Percentiles rank a stretch among this genome's conserved stretches.
Conservation (phyloP, 2,113 vertebrate species). For the Rissa tridactyla region DNA sequence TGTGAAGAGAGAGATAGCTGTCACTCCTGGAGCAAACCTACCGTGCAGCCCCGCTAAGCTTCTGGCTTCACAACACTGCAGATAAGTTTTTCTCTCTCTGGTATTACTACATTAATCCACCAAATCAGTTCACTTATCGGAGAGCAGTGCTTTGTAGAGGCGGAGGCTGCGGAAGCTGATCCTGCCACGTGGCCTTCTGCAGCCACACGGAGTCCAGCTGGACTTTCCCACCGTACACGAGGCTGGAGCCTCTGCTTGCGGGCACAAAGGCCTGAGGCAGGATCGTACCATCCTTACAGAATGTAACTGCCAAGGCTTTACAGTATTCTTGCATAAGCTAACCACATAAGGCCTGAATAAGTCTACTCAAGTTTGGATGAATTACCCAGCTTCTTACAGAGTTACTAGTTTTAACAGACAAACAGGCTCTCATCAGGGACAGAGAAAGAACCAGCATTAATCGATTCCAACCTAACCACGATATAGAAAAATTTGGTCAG, state of each 20-base stretch:
- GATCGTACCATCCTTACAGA: neutral
- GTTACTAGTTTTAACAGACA: neutral
- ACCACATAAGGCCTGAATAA: neutral
- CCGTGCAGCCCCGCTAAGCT: slow-evolving; percentile 50
- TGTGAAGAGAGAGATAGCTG: slow-evolving; percentile 44
- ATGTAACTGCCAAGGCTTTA: neutral
- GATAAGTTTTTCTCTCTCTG: slow-evolving; percentile 50
- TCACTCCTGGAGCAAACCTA: slow-evolving; percentile 39
- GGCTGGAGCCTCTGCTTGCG: neutral
- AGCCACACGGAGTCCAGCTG: neutral
- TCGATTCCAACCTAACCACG: neutral
- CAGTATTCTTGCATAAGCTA: neutral
- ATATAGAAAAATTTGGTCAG: neutral
- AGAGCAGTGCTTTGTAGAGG: slow-evolving; percentile 2
- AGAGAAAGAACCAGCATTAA: neutral
- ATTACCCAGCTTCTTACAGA: neutral
- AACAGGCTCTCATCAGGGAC: neutral
- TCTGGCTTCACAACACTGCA: slow-evolving; percentile 1
- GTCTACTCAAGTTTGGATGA: neutral
- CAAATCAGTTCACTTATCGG: slow-evolving; percentile 47
- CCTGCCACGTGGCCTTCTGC: neutral
- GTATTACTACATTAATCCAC: slow-evolving; percentile 52
- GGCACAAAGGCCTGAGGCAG: neutral
- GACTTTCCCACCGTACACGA: neutral
- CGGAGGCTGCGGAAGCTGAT: neutral